These are phyloP conservation scores for Drosophila prostipennis DNA, from an alignment of 2,888 invertebrate genomes.

Conservation along the genomic window DNA sequence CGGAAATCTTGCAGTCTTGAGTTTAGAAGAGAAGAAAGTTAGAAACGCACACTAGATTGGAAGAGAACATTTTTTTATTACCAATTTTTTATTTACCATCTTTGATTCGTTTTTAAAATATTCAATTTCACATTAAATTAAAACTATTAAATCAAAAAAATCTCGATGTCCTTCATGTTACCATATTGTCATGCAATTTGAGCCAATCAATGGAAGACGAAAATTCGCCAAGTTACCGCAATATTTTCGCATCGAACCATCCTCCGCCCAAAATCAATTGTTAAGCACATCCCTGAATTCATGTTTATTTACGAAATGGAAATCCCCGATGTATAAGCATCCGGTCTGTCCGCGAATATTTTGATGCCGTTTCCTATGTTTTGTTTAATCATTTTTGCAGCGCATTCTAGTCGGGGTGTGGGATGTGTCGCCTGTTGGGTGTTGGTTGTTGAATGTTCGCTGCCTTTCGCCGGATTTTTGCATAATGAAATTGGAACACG, in stretches of 20 bases:
- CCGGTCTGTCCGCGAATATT: background rate
- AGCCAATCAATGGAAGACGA: background rate
- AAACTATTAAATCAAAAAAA: no score
- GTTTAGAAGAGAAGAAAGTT: no score
- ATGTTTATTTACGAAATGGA: conserved; percentile 32
- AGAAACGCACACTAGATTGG: no score
- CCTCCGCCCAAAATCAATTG: background rate
- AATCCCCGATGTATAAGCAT: conserved; percentile 39
- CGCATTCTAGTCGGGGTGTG: conserved; percentile 24
- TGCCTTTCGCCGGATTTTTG: conserved; percentile 38
- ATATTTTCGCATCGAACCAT: background rate
- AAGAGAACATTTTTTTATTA: no score
- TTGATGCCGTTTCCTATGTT: conserved; percentile 19
- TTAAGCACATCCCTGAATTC: background rate
- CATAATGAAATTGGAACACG: conserved; percentile 52
- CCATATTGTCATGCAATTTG: background rate
- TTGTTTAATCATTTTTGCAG: conserved; percentile 45
- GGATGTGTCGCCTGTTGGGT: background rate
- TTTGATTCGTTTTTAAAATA: no score
- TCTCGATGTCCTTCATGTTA: background rate
- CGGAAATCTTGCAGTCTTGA: no score
- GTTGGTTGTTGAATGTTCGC: background rate
- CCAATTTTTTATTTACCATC: no score
- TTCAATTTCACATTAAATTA: no score
- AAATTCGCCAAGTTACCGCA: background rate